phyloP scores from a whole-genome alignment of 2,113 vertebrate species.

The Baryphthengus martii region DNA sequence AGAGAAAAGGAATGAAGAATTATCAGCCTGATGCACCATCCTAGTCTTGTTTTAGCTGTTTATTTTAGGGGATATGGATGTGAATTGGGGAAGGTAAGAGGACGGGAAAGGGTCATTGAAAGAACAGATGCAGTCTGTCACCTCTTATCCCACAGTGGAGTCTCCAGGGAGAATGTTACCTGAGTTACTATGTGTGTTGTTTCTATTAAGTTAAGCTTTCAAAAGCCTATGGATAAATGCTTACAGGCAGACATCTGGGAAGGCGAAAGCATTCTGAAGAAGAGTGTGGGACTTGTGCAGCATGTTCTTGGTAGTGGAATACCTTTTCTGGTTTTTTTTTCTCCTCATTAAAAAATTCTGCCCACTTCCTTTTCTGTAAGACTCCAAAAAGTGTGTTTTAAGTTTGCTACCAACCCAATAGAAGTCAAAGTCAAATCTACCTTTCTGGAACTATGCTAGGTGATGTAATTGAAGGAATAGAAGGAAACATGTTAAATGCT shows the following conservation, averaged over 20 bases:
- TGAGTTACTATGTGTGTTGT: not conserved
- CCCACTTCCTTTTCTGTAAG: not conserved
- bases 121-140: not conserved
- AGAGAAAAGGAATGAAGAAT: not conserved
- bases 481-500: not conserved
- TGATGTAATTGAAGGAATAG: not conserved
- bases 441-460: not conserved
- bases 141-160: not conserved
- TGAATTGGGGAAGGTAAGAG: not conserved
- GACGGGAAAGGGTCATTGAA: not conserved
- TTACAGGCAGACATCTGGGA: not conserved
- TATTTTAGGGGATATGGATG: not conserved
- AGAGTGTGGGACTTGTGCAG: fast-evolving
- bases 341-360: not conserved
- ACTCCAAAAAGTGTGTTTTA: not conserved
- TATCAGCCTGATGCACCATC: not conserved
- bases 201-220: not conserved
- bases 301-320: not conserved
- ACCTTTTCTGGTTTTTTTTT: not conserved
- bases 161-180: not conserved
- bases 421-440: not conserved
- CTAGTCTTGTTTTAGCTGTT: not conserved
- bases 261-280: not conserved
- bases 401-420: not conserved
- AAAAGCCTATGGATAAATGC: not conserved